Base-by-base conservation (phyloP, 2,888 invertebrate genomes). In the Hylaea fasciaria region DNA sequence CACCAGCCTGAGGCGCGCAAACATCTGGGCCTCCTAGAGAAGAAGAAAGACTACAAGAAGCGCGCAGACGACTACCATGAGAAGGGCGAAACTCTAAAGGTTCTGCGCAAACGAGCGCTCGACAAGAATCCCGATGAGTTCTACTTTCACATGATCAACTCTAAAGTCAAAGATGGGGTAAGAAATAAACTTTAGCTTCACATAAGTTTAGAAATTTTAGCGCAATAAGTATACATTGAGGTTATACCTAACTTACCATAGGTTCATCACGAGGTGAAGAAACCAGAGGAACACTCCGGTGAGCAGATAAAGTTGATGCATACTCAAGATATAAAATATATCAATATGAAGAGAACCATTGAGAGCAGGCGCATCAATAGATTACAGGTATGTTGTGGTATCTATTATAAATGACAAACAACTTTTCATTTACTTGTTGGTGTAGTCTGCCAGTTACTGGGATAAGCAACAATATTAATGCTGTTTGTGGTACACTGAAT, bases 41-140 rank as follows among this genome's bases (percentile, higher is more conserved):
- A 98, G 86, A 97, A 97, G 80, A 96, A 97, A 75, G 98, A 98
- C 81, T 98, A 97, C 80, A 94, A 95, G 65, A 89, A 93, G 61
- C 93, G 98, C 47, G 96, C 97, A 0, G 93, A 93, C 57, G 96
- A 98, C 85, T 96, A 94, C 68, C 95, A 97, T 81, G 94, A 95
- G 60, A 98, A 98, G 80, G 95, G 97, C 57, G 94, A 94, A 58
- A 96, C 97, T 0, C 83, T 99, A 0, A 97, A 97, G 80, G 83
- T 96, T 29, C 86, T 99, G 54, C 95, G 95, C 58, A 96, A 96
- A 82, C 94, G 97, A 61, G 98, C 98, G 0, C 88, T 97, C 17
- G 96, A 98, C 80, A 97, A 96, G 83, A 99, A 99, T 92, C 98
- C 98, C 0, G 99, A 99, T 95, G 99, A 99, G 85, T 99, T 99